phyloP scores from a whole-genome alignment of 2,797 vertebrate species.

The Pelobates cultripes region DNA sequence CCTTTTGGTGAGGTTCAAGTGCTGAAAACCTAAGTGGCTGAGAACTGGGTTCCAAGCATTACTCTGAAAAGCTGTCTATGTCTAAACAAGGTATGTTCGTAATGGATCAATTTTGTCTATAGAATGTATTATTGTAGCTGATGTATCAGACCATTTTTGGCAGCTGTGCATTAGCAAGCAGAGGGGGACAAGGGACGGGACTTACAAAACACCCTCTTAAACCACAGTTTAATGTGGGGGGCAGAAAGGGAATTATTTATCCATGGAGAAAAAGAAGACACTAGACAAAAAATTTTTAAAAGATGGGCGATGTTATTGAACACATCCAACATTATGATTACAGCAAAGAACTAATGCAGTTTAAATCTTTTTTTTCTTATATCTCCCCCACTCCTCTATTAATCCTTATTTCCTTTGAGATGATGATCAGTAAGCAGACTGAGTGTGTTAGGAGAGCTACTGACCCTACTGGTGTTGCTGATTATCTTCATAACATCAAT shows the following conservation, averaged over 20 bases:
- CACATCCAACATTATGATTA: conserved; percentile 26
- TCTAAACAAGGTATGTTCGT: conserved; percentile 67
- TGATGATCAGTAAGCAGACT: not conserved
- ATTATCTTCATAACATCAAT: no score
- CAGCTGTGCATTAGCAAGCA: conserved; percentile 72
- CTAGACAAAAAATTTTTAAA: not conserved
- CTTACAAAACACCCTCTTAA: conserved; percentile 65
- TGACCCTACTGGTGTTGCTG: not conserved
- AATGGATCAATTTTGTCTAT: conserved; percentile 72
- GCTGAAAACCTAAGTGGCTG: conserved; percentile 68
- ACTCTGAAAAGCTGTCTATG: conserved; percentile 70
- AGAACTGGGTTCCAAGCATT: conserved; percentile 67
- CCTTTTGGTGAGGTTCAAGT: conserved; percentile 69
- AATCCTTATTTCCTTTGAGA: not conserved
- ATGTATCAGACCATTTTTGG: conserved; percentile 75
- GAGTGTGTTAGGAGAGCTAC: not conserved
- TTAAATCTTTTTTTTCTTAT: conserved; percentile 14
- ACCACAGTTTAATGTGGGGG: conserved; percentile 69
- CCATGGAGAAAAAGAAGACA: conserved; percentile 14
- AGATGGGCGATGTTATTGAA: conserved; percentile 16
- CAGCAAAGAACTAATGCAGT: conserved; percentile 9
- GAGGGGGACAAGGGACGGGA: conserved; percentile 59
- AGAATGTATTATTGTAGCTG: conserved; percentile 74
- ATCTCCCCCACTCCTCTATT: not conserved
- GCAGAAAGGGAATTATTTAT: conserved; percentile 62